Conservation (phyloP, 2,797 vertebrate species). For the Pristis pectinata region DNA sequence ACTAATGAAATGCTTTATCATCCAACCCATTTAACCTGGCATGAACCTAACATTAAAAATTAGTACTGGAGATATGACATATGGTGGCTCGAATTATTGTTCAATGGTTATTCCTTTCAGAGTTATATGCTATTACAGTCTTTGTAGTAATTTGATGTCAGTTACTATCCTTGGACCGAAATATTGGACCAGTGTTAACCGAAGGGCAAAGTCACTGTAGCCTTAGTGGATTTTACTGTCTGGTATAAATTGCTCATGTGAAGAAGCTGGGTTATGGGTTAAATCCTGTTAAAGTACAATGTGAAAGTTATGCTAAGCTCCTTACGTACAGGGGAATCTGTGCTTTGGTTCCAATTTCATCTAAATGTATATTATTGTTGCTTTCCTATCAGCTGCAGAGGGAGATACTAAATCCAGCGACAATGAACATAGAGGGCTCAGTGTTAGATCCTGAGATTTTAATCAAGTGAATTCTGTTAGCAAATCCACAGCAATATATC, state of each 20-base stretch:
- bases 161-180: not conserved
- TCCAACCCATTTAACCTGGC: not conserved
- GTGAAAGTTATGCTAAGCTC: not conserved
- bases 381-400: no score
- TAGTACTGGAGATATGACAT: not conserved
- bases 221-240: not conserved
- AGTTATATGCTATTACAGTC: not conserved
- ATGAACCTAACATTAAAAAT: not conserved
- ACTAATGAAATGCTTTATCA: not conserved
- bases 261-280: not conserved
- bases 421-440: not conserved
- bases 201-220: not conserved
- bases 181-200: not conserved
- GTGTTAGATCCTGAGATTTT: not conserved
- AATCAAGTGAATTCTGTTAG: not conserved
- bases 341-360: not conserved
- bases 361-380: not conserved
- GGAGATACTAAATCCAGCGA: not conserved
- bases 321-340: no score
- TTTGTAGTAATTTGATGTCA: not conserved
- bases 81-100: not conserved
- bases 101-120: not conserved
- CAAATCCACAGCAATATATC: not conserved
- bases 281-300: not conserved
- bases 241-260: not conserved